Conservation (phyloP, 1,140 invertebrate species). For the Asbolus verrucosus region DNA sequence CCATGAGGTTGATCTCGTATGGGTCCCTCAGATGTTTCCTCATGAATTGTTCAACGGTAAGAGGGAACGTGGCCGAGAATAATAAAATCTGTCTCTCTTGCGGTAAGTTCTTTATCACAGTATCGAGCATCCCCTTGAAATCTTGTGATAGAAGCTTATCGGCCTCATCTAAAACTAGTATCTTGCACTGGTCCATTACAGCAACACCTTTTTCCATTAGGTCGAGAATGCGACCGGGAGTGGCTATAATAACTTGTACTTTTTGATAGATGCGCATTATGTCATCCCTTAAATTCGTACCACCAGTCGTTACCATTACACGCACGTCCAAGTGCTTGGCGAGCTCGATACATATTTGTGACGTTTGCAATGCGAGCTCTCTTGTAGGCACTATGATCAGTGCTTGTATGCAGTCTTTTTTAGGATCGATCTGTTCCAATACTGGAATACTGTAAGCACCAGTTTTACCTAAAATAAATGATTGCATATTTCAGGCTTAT, state of each 20-base stretch:
- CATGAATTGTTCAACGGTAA: constrained; percentile 99
- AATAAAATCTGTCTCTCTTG: constrained; percentile 96
- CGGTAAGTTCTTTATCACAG: constrained; percentile 91
- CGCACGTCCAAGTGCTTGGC: constrained; percentile 95
- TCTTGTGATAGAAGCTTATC: constrained; percentile 99
- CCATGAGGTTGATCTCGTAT: constrained; percentile 99
- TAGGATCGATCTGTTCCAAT: constrained; percentile 93
- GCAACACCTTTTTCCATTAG: constrained; percentile 98
- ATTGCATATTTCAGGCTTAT: no score
- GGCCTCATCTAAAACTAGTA: constrained; percentile 98
- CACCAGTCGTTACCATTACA: constrained; percentile 98
- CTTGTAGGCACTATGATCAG: constrained; percentile 98
- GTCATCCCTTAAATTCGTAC: constrained; percentile 98
- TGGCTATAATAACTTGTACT: constrained; percentile 99
- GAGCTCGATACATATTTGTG: constrained; percentile 99
- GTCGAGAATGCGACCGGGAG: constrained; percentile 98
- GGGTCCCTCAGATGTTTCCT: constrained; percentile 96
- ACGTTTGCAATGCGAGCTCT: constrained; percentile 98
- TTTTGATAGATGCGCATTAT: constrained; percentile 99
- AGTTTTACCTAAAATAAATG: constrained; percentile 81
- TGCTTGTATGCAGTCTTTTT: constrained; percentile 93
- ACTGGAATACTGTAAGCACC: constrained; percentile 99
- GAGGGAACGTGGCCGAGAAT: constrained; percentile 99
- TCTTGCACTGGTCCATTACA: constrained; percentile 95
- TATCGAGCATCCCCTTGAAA: constrained; percentile 97